phyloP scores from a whole-genome alignment of 1,140 invertebrate genomes.

The Protaetia brevitarsis region DNA sequence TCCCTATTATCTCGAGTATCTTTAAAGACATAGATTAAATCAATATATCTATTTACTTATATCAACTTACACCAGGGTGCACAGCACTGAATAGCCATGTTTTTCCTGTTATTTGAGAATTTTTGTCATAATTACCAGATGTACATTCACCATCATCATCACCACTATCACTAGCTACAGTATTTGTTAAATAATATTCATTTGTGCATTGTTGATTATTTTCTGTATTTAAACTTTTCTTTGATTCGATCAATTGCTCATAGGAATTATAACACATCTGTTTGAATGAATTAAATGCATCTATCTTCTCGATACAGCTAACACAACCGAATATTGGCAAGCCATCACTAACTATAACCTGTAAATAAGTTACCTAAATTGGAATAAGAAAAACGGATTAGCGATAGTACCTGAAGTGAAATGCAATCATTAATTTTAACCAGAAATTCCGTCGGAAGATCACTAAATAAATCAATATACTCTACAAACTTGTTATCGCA shows the following conservation, averaged over 20 bases:
- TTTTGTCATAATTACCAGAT: not conserved
- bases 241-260: not conserved
- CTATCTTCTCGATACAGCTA: slow-evolving; percentile 17
- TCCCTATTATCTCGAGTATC: slow-evolving; percentile 11
- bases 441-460: not conserved
- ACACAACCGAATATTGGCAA: slow-evolving; percentile 20
- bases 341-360: slow-evolving; percentile 19
- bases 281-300: slow-evolving; percentile 16
- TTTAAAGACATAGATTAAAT: slow-evolving; percentile 7
- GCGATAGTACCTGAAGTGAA: slow-evolving; percentile 10
- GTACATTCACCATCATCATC: not conserved
- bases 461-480: slow-evolving; percentile 15
- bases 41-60: not conserved
- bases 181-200: not conserved
- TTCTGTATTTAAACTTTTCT: not conserved
- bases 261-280: slow-evolving; percentile 20
- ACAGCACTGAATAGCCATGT: not conserved
- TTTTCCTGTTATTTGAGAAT: not conserved
- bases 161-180: not conserved
- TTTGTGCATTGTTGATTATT: not conserved
- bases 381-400: not conserved
- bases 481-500: not conserved
- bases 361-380: not conserved
- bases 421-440: slow-evolving; percentile 14
- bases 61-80: not conserved